phyloP scores from a whole-genome alignment of 1,140 invertebrate genomes.

The Caligus rogercresseyi region DNA sequence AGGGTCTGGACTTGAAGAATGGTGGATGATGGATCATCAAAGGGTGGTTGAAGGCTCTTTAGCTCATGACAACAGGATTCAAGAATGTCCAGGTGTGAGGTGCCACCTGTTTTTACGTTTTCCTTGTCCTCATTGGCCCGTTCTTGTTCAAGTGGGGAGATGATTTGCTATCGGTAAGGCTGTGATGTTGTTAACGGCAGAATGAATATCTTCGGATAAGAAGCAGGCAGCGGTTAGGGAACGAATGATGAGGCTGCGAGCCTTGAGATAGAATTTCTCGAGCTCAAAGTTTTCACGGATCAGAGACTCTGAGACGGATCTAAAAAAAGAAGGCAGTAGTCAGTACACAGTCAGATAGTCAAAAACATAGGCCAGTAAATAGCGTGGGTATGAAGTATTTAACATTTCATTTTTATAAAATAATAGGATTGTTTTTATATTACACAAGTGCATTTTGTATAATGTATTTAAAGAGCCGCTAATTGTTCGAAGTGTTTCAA shows the following conservation, averaged over 20 bases:
- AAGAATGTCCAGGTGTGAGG: not conserved
- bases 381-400: too few relatives aligned
- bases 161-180: not conserved
- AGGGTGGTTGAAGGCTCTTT: not conserved
- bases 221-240: not conserved
- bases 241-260: not conserved
- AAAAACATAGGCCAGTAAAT: too few relatives aligned
- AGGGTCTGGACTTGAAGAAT: not conserved
- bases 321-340: not conserved
- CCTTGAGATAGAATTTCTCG: not conserved
- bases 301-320: not conserved
- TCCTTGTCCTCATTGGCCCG: not conserved
- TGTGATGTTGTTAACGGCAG: not conserved
- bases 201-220: constrained; percentile 16
- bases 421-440: too few relatives aligned
- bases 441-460: too few relatives aligned
- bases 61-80: not conserved
- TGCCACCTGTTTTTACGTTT: too few relatives aligned
- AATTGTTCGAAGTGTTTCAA: too few relatives aligned
- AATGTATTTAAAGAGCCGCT: too few relatives aligned
- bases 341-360: too few relatives aligned
- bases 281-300: not conserved
- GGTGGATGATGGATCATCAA: not conserved
- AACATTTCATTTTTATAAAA: too few relatives aligned
- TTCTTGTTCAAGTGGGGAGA: not conserved